These are phyloP conservation scores for Rhombomys opimus DNA, from an alignment of 2,113 vertebrate species.

Conservation along the genomic window DNA sequence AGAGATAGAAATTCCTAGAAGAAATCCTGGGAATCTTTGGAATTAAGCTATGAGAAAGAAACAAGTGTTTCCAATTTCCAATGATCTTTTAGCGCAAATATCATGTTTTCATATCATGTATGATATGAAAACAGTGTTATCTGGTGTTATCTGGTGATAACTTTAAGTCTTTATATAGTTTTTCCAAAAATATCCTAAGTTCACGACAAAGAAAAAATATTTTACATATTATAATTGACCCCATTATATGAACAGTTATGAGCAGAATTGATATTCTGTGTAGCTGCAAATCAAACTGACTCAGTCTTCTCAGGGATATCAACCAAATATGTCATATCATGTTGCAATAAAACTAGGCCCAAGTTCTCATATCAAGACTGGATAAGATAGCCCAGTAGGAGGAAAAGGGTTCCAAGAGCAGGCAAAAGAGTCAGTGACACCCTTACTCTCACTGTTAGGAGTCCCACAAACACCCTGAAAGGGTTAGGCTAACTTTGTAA, in stretches of 20 bases:
- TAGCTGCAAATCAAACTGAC: conserved; percentile 1
- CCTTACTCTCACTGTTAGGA: not conserved
- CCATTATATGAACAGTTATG: not conserved
- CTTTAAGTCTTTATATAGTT: not conserved
- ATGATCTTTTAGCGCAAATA: conserved; percentile 16
- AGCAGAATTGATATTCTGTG: not conserved
- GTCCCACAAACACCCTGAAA: not conserved
- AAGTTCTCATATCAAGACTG: not conserved
- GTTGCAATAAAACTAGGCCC: not conserved
- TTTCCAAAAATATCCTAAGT: conserved; percentile 16
- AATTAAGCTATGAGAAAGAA: conserved; percentile 6
- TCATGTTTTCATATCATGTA: conserved; percentile 24
- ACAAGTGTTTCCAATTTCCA: conserved; percentile 25
- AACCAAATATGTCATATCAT: not conserved
- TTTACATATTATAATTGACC: not conserved
- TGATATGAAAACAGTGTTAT: too few species aligned
- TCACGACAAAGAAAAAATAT: conserved; percentile 32
- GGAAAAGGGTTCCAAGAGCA: not conserved
- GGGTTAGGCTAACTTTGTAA: too few species aligned
- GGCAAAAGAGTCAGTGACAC: not conserved
- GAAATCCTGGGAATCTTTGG: not conserved
- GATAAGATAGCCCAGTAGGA: not conserved
- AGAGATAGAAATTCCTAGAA: conserved; percentile 42
- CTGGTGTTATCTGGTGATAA: not conserved
- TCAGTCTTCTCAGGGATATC: not conserved